Percentiles rank a stretch among this genome's conserved stretches.
phyloP scores from a whole-genome alignment of 2,113 vertebrate genomes.

The Chaetorhynchus papuensis region DNA sequence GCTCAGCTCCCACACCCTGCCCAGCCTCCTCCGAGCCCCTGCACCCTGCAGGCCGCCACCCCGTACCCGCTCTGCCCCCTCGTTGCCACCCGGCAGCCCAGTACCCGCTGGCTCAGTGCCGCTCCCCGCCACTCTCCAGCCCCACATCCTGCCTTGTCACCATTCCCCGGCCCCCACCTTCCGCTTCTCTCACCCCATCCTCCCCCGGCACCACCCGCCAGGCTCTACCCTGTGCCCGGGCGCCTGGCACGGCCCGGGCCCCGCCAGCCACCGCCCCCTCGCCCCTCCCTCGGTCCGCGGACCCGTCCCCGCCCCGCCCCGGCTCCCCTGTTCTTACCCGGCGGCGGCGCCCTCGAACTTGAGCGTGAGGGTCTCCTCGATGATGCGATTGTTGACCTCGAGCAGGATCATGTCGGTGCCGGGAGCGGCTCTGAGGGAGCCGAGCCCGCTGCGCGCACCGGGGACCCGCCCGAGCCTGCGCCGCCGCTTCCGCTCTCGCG shows the following conservation, averaged over 20 bases:
- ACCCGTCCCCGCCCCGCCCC: not conserved
- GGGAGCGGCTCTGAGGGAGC: constrained; percentile 44
- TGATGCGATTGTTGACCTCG: constrained; percentile 97
- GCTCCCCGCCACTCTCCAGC: not conserved
- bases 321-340: constrained; percentile 75
- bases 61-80: not conserved
- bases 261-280: not conserved
- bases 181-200: not conserved
- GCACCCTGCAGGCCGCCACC: not conserved
- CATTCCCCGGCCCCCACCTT: not conserved
- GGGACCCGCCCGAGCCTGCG: constrained; percentile 63
- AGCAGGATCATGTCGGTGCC: constrained; percentile 91
- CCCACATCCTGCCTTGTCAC: not conserved
- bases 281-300: not conserved
- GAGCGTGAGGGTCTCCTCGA: constrained; percentile 90
- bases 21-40: not conserved
- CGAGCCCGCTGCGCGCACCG: constrained; percentile 56
- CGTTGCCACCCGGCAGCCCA: not conserved
- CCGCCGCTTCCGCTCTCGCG: constrained; percentile 37
- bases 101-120: not conserved
- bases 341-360: constrained; percentile 94
- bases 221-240: not conserved
- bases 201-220: not conserved
- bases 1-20: too few species aligned
- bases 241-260: not conserved